Evolutionary conservation across 2,888 invertebrate genomes (phyloP).

Genomic region (Hyposoter dolosus): DNA sequence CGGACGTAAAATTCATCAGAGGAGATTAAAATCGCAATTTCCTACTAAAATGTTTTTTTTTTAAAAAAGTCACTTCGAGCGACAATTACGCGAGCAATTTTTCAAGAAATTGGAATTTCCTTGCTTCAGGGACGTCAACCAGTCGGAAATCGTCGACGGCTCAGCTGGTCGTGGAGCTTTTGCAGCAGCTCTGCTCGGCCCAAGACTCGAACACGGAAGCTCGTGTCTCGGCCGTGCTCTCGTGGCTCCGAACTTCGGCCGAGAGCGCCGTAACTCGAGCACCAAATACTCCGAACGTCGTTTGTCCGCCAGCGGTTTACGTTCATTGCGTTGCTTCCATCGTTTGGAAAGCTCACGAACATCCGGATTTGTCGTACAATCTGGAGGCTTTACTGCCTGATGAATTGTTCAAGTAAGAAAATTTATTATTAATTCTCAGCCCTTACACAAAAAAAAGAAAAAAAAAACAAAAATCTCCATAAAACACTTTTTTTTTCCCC

Average conservation of each 20-base stretch:
- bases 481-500: too few relatives aligned
- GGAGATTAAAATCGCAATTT: background rate
- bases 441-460: background rate
- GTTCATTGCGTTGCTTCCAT: slow-evolving; percentile 94
- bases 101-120: background rate
- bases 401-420: slow-evolving; percentile 89
- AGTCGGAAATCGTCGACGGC: slow-evolving; percentile 82
- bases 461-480: too few relatives aligned
- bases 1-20: background rate
- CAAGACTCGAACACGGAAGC: slow-evolving; percentile 87
- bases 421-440: background rate
- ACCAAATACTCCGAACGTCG: slow-evolving; percentile 72
- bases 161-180: slow-evolving; percentile 91
- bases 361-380: slow-evolving; percentile 87
- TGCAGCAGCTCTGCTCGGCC: slow-evolving; percentile 91
- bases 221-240: slow-evolving; percentile 89
- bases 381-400: slow-evolving; percentile 89
- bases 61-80: background rate
- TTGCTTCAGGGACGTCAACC: slow-evolving; percentile 71
- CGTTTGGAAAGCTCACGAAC: slow-evolving; percentile 90
- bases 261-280: slow-evolving; percentile 84
- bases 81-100: background rate
- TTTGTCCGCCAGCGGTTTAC: slow-evolving; percentile 86
- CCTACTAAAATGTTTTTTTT: background rate
- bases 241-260: slow-evolving; percentile 90